Conservation (phyloP, 2,113 vertebrate genomes). For the Gadus chalcogrammus region DNA sequence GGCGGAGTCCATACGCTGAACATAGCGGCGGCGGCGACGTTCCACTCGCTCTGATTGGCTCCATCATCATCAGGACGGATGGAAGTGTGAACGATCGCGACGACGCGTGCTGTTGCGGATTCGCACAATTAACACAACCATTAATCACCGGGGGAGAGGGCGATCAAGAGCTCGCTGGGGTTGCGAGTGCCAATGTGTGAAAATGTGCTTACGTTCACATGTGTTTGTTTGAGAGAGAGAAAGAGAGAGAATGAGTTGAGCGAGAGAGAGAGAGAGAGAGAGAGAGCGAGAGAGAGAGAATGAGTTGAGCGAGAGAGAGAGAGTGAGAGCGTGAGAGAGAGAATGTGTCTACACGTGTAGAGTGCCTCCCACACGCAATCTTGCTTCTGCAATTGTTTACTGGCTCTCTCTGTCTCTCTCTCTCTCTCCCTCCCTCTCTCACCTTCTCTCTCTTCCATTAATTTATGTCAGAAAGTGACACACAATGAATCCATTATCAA, state of each 20-base stretch:
- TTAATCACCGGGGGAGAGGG: neutral
- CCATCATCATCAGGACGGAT: neutral
- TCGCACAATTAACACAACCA: neutral
- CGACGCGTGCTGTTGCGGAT: neutral
- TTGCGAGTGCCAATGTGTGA: slow-evolving; percentile 11
- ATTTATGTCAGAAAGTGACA: slow-evolving; percentile 28
- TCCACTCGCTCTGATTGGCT: neutral
- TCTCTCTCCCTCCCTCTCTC: too few relatives aligned
- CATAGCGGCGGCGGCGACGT: too few relatives aligned
- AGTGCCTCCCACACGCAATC: too few relatives aligned
- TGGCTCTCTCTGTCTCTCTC: too few relatives aligned
- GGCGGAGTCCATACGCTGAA: too few relatives aligned
- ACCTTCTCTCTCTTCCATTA: slow-evolving; percentile 21
- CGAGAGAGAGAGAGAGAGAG: slow-evolving; percentile 9
- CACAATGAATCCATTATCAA: slow-evolving; percentile 11
- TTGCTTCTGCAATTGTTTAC: too few relatives aligned
- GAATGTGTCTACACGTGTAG: too few relatives aligned
- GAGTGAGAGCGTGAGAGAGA: too few relatives aligned
- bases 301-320: too few relatives aligned
- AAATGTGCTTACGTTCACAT: neutral
- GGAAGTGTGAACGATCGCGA: neutral
- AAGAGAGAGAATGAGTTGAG: too few relatives aligned
- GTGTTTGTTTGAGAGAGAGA: too few relatives aligned
- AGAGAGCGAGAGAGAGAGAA: too few relatives aligned
- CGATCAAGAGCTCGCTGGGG: slow-evolving; percentile 8